Evolutionary conservation across 1,140 invertebrate genomes (phyloP).

Genomic region (Lepidostoma basale): DNA sequence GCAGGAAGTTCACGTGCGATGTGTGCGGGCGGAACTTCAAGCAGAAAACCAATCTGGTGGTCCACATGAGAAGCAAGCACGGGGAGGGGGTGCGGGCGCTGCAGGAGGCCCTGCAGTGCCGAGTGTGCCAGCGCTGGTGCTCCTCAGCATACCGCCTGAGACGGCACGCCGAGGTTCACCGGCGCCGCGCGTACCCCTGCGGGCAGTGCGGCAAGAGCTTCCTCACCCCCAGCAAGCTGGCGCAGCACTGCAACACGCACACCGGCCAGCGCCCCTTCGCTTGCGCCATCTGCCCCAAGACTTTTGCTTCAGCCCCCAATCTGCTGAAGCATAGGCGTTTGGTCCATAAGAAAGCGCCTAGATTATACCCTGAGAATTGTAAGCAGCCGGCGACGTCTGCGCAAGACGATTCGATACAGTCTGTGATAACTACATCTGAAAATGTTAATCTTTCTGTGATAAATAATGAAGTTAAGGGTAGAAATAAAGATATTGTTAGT

Average conservation of each 20-base stretch:
- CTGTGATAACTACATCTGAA: slow-evolving; percentile 33
- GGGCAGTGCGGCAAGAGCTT: slow-evolving; percentile 58
- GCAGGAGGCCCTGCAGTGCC: neutral
- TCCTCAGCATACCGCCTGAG: slow-evolving; percentile 52
- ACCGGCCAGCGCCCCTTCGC: slow-evolving; percentile 61
- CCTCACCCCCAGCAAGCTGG: slow-evolving; percentile 60
- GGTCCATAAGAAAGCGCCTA: slow-evolving; percentile 53
- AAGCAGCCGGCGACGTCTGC: neutral
- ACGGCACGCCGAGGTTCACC: slow-evolving; percentile 61
- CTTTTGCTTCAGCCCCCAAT: slow-evolving; percentile 64
- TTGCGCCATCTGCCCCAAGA: slow-evolving; percentile 62
- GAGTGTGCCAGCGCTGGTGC: slow-evolving; percentile 6
- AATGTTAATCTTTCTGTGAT: slow-evolving; percentile 29
- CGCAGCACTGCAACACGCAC: slow-evolving; percentile 64
- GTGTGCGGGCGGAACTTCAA: slow-evolving; percentile 62
- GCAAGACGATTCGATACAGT: slow-evolving; percentile 15
- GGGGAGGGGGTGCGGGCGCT: slow-evolving; percentile 64
- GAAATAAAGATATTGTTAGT: slow-evolving; percentile 16
- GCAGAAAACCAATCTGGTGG: slow-evolving; percentile 57
- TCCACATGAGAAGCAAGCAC: slow-evolving; percentile 62
- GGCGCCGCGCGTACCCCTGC: slow-evolving; percentile 57
- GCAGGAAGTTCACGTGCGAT: slow-evolving; percentile 58
- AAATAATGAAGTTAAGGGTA: slow-evolving; percentile 20
- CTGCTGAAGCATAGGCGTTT: slow-evolving; percentile 64
- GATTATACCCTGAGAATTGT: slow-evolving; percentile 9